Percentiles rank a stretch among this genome's conserved stretches.
Conservation (phyloP, 1,140 invertebrate genomes). For the Ceratosolen solmsi region DNA sequence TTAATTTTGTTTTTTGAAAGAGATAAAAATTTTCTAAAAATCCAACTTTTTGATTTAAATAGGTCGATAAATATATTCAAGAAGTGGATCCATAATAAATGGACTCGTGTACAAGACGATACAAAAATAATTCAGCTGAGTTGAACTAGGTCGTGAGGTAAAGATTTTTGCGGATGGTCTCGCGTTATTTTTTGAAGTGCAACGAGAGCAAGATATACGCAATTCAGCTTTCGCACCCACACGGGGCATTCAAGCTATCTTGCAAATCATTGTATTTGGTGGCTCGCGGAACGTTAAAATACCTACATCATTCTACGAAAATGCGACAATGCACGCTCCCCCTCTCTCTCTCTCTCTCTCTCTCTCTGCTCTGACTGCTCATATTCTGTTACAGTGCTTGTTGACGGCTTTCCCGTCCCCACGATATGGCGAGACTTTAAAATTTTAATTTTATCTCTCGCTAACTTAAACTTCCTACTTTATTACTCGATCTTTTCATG, state of each 20-base stretch:
- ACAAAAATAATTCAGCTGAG: neutral
- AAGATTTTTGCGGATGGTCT: neutral
- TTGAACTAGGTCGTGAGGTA: neutral
- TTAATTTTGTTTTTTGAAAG: too few species aligned
- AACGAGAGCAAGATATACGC: neutral
- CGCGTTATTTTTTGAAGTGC: neutral
- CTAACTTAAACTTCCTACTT: neutral
- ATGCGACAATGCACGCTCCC: neutral
- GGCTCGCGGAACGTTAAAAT: neutral
- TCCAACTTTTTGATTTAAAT: too few species aligned
- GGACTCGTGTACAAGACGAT: neutral
- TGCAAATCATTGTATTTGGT: slow-evolving; percentile 9
- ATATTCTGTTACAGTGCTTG: neutral
- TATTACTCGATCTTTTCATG: too few species aligned
- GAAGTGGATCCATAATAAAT: neutral
- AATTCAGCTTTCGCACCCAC: neutral
- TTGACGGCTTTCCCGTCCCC: neutral
- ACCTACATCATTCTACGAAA: neutral
- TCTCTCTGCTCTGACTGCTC: neutral
- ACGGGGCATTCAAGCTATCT: neutral
- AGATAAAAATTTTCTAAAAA: too few species aligned
- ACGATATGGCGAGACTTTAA: too few species aligned
- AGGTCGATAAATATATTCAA: too few species aligned
- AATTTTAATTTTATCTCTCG: neutral
- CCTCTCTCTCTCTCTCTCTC: neutral